phyloP scores from a whole-genome alignment of 2,797 vertebrate genomes.

The Neosilurus hyrtlii region DNA sequence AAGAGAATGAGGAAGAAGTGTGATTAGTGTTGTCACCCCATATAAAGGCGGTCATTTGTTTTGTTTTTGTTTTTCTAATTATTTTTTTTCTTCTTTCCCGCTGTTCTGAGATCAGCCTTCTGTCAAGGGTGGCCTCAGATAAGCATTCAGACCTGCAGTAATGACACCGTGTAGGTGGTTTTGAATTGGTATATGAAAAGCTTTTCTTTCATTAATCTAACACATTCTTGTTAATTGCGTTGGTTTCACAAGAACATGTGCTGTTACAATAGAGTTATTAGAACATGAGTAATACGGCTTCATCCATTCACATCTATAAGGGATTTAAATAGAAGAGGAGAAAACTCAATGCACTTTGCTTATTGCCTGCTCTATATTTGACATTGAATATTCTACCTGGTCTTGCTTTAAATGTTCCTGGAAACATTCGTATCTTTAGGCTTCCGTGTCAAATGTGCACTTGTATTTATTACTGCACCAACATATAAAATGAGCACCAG shows the following conservation, averaged over 20 bases:
- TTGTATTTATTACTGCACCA: conserved; percentile 37
- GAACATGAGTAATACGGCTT: conserved; percentile 12
- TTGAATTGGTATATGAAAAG: conserved; percentile 38
- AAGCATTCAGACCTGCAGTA: conserved; percentile 19
- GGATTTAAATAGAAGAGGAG: conserved; percentile 10
- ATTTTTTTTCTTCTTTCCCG: neutral
- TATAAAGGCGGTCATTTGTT: conserved; percentile 2
- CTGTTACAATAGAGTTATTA: conserved; percentile 9
- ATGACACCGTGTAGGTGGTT: conserved; percentile 14
- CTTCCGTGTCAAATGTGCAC: conserved; percentile 29
- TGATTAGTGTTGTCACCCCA: neutral
- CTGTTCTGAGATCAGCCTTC: conserved; percentile 6
- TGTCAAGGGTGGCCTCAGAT: conserved; percentile 5
- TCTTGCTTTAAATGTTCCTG: conserved; percentile 27
- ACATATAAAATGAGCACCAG: neutral
- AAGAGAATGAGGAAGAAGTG: neutral
- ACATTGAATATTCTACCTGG: conserved; percentile 22
- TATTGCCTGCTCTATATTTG: conserved; percentile 32
- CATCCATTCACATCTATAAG: conserved; percentile 22
- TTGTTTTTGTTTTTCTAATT: no score
- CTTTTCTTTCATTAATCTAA: conserved; percentile 44
- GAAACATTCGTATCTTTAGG: conserved; percentile 14
- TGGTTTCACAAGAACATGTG: neutral
- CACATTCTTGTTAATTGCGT: neutral
- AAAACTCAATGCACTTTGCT: conserved; percentile 42